Conservation (phyloP, 2,797 vertebrate species). For the Diglossa cyanea region DNA sequence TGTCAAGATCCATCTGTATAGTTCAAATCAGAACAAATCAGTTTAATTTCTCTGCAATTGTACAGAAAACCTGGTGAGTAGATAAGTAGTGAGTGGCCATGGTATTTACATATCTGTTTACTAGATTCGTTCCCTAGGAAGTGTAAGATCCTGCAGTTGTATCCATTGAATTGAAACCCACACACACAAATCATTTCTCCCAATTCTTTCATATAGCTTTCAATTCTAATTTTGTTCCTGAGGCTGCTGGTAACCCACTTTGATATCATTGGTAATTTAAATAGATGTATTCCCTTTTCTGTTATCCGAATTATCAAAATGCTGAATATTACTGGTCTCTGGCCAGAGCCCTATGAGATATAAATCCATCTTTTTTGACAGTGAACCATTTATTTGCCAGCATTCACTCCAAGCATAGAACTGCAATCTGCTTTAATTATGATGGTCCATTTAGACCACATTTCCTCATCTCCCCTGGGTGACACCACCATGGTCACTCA, state of each 20-base stretch:
- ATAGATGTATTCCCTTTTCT: background rate
- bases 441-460: background rate
- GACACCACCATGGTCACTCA: background rate
- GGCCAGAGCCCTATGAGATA: background rate
- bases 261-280: background rate
- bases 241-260: background rate
- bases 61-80: no score
- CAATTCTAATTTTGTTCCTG: background rate
- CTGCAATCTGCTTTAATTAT: background rate
- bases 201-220: background rate
- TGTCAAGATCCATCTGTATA: no score
- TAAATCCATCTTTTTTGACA: background rate
- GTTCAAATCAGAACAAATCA: no score
- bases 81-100: no score
- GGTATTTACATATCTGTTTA: background rate
- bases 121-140: background rate
- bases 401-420: background rate
- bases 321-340: background rate
- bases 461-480: background rate
- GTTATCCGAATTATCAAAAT: background rate
- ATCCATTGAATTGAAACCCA: background rate
- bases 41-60: no score
- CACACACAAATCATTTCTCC: background rate
- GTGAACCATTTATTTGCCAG: background rate
- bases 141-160: background rate